Evolutionary conservation across 1,140 invertebrate species (phyloP).

Genomic region (Stegodyphus mimosarum): DNA sequence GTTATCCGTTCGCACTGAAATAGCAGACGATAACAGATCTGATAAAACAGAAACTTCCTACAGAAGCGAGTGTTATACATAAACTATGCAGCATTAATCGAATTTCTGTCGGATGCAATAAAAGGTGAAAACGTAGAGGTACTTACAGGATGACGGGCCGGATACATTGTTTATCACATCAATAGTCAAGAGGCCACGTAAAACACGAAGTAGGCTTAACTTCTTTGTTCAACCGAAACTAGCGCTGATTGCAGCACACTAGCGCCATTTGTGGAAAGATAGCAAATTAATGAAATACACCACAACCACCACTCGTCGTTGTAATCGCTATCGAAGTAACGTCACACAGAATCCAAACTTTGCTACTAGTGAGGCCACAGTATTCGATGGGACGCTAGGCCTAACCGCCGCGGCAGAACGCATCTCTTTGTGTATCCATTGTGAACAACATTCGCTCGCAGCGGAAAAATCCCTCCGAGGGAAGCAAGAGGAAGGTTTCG

Average conservation of each 20-base stretch:
- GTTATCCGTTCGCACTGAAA: slow-evolving; percentile 27
- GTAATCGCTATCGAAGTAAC: background rate
- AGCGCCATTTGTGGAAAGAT: slow-evolving; percentile 46
- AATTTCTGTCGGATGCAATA: too few species aligned
- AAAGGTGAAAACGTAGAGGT: slow-evolving; percentile 5
- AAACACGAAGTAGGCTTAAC: slow-evolving; percentile 52
- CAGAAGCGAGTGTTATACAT: slow-evolving; percentile 13
- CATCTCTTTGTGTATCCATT: slow-evolving; percentile 55
- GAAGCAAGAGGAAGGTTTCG: slow-evolving; percentile 9
- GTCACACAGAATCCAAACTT: background rate
- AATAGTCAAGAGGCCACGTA: slow-evolving; percentile 48
- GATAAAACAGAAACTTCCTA: slow-evolving; percentile 8
- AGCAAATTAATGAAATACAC: slow-evolving; percentile 50
- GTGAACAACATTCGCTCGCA: slow-evolving; percentile 11
- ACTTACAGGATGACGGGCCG: slow-evolving; percentile 58
- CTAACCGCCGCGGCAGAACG: slow-evolving; percentile 32
- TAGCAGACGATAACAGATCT: slow-evolving; percentile 31
- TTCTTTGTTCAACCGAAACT: slow-evolving; percentile 30
- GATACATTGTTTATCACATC: slow-evolving; percentile 57
- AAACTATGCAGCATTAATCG: background rate
- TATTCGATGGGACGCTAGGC: slow-evolving; percentile 20
- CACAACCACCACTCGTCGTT: slow-evolving; percentile 17
- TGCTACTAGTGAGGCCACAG: background rate
- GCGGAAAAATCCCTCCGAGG: slow-evolving; percentile 11
- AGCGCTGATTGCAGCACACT: slow-evolving; percentile 37